These are phyloP conservation scores for Pseudococcus longispinus DNA, from an alignment of 2,888 invertebrate genomes.

Conservation along the genomic window DNA sequence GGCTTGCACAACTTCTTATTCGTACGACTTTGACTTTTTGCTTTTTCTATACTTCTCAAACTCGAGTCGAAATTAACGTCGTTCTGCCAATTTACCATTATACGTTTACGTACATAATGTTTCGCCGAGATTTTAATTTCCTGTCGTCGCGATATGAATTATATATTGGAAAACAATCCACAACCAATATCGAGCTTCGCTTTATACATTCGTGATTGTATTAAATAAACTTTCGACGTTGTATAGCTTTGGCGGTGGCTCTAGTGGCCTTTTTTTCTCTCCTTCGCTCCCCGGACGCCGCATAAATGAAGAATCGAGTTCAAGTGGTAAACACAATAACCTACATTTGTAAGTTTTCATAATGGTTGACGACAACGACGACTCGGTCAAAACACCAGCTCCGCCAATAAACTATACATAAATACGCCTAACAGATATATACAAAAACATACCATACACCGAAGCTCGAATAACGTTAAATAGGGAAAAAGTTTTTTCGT, in stretches of 20 bases:
- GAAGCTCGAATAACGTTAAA: not conserved
- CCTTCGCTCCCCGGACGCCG: not conserved
- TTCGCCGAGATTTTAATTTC: slow-evolving; percentile 5
- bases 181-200: not conserved
- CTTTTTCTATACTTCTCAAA: not conserved
- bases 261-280: not conserved
- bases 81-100: not conserved
- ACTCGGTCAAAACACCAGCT: not conserved
- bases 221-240: not conserved
- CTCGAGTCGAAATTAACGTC: not conserved
- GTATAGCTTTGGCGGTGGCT: not conserved
- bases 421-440: not conserved
- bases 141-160: not conserved
- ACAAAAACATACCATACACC: not conserved
- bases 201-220: not conserved
- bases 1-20: not conserved
- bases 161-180: slow-evolving; percentile 13
- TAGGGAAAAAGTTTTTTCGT: not conserved
- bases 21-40: not conserved
- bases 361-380: slow-evolving; percentile 13
- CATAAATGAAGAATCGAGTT: slow-evolving; percentile 1
- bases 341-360: slow-evolving; percentile 34
- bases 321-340: slow-evolving; percentile 24
- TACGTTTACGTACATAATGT: not conserved
- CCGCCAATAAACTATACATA: not conserved